Evolutionary conservation across 2,113 vertebrate genomes (phyloP).

Genomic region (Scytalopus superciliaris): DNA sequence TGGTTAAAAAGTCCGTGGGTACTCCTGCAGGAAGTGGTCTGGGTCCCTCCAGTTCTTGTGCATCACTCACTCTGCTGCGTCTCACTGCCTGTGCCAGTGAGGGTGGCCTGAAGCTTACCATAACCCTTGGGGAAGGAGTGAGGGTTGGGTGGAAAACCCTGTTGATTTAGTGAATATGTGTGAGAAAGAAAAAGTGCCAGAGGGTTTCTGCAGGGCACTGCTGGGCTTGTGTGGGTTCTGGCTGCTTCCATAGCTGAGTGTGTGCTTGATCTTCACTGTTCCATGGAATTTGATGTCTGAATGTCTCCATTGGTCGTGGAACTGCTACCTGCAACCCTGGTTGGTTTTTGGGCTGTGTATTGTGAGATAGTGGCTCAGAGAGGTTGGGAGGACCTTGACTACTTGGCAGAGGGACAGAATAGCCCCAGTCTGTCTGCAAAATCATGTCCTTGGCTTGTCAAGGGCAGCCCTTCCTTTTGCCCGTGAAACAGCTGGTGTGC

Average conservation of each 20-base stretch:
- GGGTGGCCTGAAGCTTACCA: neutral
- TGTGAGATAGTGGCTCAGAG: neutral
- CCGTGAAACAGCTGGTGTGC: conserved; percentile 64
- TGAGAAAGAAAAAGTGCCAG: neutral
- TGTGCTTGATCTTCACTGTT: neutral
- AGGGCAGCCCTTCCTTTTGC: conserved; percentile 51
- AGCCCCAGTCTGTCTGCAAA: conserved; percentile 34
- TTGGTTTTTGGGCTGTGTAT: neutral
- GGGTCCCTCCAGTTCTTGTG: neutral
- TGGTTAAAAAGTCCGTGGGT: neutral
- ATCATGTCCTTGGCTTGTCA: conserved; percentile 41
- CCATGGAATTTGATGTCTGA: neutral
- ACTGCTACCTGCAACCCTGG: neutral
- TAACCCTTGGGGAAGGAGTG: neutral
- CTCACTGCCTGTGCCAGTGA: fast-evolving
- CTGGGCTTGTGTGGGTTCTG: neutral
- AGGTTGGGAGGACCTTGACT: conserved; percentile 49
- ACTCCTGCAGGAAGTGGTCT: neutral
- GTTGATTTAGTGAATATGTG: neutral
- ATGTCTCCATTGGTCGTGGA: fast-evolving
- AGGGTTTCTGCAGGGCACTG: neutral
- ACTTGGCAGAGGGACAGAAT: conserved; percentile 56
- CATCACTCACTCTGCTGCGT: fast-evolving
- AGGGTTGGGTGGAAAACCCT: neutral
- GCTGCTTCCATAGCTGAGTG: neutral